phyloP scores from a whole-genome alignment of 2,888 invertebrate genomes.

The Bibio marci region DNA sequence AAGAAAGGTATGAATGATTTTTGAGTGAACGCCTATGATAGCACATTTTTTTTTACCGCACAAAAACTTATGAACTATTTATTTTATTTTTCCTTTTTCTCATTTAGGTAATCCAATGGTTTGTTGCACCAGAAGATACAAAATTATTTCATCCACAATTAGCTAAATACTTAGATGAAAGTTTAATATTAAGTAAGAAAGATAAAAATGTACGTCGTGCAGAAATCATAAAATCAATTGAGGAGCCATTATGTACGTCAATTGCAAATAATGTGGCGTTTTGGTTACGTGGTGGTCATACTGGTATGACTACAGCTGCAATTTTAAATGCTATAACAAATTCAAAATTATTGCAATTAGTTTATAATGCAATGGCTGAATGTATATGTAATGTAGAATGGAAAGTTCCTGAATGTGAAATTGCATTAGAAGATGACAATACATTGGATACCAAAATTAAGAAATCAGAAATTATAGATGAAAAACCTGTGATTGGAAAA shows the following conservation, averaged over 20 bases:
- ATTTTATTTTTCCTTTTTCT: background rate
- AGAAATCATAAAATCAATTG: slow-evolving; percentile 52
- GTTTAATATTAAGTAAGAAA: slow-evolving; percentile 60
- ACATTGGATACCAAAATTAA: background rate
- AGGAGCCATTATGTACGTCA: slow-evolving; percentile 36
- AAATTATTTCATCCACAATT: slow-evolving; percentile 70
- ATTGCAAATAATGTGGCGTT: slow-evolving; percentile 39
- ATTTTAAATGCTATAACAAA: slow-evolving; percentile 35
- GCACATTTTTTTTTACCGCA: no score
- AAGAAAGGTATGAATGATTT: slow-evolving; percentile 40
- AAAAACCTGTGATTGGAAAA: slow-evolving; percentile 4
- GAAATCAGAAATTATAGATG: slow-evolving; percentile 2
- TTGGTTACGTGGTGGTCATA: slow-evolving; percentile 51
- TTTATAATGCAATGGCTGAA: slow-evolving; percentile 30
- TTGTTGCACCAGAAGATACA: slow-evolving; percentile 66
- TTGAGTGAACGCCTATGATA: slow-evolving; percentile 12
- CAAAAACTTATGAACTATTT: no score
- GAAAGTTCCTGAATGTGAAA: slow-evolving; percentile 26
- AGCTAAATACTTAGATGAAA: slow-evolving; percentile 53
- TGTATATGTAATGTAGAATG: slow-evolving; percentile 34
- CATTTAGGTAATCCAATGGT: slow-evolving; percentile 53
- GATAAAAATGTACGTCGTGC: slow-evolving; percentile 43
- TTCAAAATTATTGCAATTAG: slow-evolving; percentile 23
- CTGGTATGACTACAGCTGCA: slow-evolving; percentile 49
- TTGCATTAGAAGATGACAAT: slow-evolving; percentile 11